These are phyloP conservation scores for Acanthisitta chloris DNA, from an alignment of 2,113 vertebrate genomes.

Conservation along the genomic window DNA sequence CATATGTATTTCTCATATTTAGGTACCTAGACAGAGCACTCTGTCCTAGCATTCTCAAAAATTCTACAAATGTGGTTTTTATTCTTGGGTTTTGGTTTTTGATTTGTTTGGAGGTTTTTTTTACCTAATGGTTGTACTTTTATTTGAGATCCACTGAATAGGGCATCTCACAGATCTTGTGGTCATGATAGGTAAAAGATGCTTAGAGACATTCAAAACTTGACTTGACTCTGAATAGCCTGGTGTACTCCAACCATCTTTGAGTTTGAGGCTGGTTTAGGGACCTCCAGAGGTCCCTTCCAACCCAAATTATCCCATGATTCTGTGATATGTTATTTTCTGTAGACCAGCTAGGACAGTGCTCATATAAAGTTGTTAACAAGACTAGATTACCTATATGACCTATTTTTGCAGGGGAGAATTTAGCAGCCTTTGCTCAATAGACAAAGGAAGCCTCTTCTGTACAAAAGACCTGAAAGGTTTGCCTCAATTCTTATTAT, in stretches of 20 bases:
- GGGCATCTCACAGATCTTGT: not conserved
- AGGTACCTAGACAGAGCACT: not conserved
- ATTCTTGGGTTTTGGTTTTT: not conserved
- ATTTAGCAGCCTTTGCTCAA: not conserved
- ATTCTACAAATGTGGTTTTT: not conserved
- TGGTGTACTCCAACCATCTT: not conserved
- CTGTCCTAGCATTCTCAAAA: not conserved
- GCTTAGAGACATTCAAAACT: not conserved
- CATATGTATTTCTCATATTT: not conserved
- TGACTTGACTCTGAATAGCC: not conserved
- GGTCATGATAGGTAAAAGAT: rapidly evolving
- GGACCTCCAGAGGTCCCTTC: not conserved
- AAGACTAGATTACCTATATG: not conserved
- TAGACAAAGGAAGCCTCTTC: not conserved
- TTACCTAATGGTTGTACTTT: not conserved
- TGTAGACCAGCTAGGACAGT: not conserved
- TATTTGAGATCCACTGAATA: not conserved
- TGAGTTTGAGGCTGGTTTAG: not conserved
- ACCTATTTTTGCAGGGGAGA: not conserved
- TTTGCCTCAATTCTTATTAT: not conserved
- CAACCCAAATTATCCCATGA: not conserved
- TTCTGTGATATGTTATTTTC: not conserved
- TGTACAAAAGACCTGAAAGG: not conserved
- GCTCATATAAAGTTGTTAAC: not conserved
- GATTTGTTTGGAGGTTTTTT: not conserved